Base-by-base conservation (phyloP, 92 coral and sea anemone species). In the Isaurus tuberculatus region DNA sequence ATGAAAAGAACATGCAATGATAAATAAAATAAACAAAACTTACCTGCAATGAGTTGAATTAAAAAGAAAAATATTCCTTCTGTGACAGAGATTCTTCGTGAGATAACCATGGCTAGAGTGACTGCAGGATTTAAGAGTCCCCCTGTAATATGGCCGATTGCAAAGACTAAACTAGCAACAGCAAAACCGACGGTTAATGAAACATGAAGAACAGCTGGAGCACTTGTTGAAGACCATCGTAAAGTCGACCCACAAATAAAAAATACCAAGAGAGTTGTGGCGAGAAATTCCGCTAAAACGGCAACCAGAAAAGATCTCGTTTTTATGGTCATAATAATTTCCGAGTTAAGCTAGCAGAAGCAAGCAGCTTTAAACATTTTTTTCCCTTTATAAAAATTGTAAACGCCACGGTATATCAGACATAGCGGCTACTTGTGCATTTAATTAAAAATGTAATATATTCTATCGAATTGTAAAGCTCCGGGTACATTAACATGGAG, bases 121-220 rank as follows among this genome's bases (percentile, higher is more conserved):
- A 96, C 91, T 0, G 90, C 92, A 0, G 99, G 99, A 34, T 96
- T 96, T n/a, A 96, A 65, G 1, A 88, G 91, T 11, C 99, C 99
- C 16, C 98, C 99, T 1, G 91, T 94, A 2, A 91, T 79, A 55
- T 91, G 97, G 1, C 93, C 93, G 27, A 89, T 75, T 16, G 74
- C 73, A 58, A 89, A 75, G 16, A 87, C 90, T 30, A 90, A 36
- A 8, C 89, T 91, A 13, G 98, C 91, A 5, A 90, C 79, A 40
- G 90, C 86, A 0, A 94, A 86, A 10, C 96, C 99, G 16, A 87
- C 92, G 14, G 99, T 91, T 0, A 94, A 60, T n/a, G 99, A 84
- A 60, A 89, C 80, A 40, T 90, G 93, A 3, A 86, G 85, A n/a
- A 94, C 92, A 15, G 29, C 25, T 37, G 85, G 79, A 11, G 37